A percentile compares a stretch with the other conserved stretches of the same genome.
These are phyloP conservation scores for Chrysolina haemoptera DNA, from an alignment of 2,888 invertebrate species.

Conservation along the genomic window DNA sequence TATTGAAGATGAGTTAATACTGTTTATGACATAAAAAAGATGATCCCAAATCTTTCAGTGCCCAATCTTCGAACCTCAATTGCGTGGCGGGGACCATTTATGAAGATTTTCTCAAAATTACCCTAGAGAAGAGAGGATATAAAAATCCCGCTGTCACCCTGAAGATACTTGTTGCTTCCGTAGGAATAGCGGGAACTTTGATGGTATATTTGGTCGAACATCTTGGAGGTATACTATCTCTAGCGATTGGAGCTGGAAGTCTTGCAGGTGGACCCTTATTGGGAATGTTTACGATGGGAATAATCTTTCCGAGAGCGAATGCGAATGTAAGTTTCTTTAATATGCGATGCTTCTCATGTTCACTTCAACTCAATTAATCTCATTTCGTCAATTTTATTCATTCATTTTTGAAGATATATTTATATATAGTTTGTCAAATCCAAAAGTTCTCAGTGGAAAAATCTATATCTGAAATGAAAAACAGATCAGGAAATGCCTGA, in stretches of 20 bases:
- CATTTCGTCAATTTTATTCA: too few relatives aligned
- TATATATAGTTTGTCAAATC: too few relatives aligned
- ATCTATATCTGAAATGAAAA: too few relatives aligned
- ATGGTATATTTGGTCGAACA: conserved; percentile 76
- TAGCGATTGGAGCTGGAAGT: conserved; percentile 71
- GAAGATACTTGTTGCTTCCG: conserved; percentile 65
- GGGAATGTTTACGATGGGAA: conserved; percentile 79
- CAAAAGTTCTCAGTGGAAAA: too few relatives aligned
- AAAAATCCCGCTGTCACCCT: conserved; percentile 69
- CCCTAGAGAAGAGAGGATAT: conserved; percentile 71
- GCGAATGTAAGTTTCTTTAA: conserved; percentile 69
- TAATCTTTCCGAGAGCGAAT: conserved; percentile 78
- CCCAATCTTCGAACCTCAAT: conserved; percentile 77
- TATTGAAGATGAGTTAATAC: too few relatives aligned
- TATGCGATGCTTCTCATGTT: too few relatives aligned
- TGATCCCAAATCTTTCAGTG: conserved; percentile 67
- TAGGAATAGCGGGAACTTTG: conserved; percentile 80
- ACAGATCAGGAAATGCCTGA: too few relatives aligned
- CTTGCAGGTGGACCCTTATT: conserved; percentile 73
- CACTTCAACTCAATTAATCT: too few relatives aligned
- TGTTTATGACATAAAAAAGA: not conserved
- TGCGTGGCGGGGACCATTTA: conserved; percentile 78
- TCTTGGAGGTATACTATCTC: conserved; percentile 72
- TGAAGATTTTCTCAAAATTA: conserved; percentile 76
- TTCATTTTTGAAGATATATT: too few relatives aligned